Conservation (phyloP, 2,888 invertebrate genomes). For the Dynastes maya region DNA sequence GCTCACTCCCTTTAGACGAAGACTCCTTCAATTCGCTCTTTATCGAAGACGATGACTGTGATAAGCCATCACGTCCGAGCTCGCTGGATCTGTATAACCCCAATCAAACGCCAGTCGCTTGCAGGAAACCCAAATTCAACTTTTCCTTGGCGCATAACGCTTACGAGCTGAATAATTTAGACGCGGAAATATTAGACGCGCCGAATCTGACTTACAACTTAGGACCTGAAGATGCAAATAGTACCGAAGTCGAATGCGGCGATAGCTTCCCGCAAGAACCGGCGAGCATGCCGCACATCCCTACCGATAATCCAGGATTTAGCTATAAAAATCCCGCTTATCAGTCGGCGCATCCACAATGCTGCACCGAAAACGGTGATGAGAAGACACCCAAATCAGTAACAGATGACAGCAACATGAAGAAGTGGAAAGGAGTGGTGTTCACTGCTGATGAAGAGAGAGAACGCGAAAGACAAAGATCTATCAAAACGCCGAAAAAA, state of each 20-base stretch:
- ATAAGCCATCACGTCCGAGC: conserved; percentile 73
- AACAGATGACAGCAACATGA: conserved; percentile 66
- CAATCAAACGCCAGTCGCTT: conserved; percentile 75
- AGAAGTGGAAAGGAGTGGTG: conserved; percentile 86
- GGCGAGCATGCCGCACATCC: conserved; percentile 74
- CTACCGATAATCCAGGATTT: conserved; percentile 72
- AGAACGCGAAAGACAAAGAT: conserved; percentile 54
- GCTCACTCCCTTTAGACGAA: conserved; percentile 66
- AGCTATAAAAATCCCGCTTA: conserved; percentile 84
- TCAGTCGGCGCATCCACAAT: conserved; percentile 81
- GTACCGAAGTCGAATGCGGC: conserved; percentile 64
- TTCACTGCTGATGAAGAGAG: conserved; percentile 76
- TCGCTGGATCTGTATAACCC: conserved; percentile 79
- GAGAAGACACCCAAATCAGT: conserved; percentile 49
- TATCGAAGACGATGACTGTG: conserved; percentile 67
- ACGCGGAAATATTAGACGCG: conserved; percentile 78
- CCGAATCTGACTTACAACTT: conserved; percentile 71
- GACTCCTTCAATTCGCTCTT: conserved; percentile 69
- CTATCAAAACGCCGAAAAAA: conserved; percentile 49
- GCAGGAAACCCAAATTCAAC: conserved; percentile 81
- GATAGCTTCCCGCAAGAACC: conserved; percentile 72
- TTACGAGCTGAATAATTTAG: conserved; percentile 78
- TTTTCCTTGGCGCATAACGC: conserved; percentile 79
- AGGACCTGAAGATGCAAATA: conserved; percentile 69
- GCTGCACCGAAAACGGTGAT: conserved; percentile 59